Conservation (phyloP, 2,888 invertebrate genomes). For the Lagria hirta region DNA sequence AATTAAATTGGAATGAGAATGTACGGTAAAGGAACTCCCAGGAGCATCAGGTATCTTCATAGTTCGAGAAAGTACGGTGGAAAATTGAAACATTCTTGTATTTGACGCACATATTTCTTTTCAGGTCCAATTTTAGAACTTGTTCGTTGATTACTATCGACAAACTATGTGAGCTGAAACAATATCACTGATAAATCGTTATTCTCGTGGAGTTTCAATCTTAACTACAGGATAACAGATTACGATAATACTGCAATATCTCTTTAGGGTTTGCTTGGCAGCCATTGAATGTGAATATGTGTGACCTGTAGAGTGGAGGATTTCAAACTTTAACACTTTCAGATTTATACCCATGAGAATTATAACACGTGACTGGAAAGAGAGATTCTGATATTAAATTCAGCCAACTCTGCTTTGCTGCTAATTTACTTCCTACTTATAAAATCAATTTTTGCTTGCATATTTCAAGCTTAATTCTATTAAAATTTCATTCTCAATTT, state of each 20-base stretch:
- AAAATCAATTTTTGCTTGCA: conserved; percentile 14
- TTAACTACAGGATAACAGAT: conserved; percentile 23
- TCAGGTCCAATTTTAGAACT: conserved; percentile 5
- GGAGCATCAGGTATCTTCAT: not conserved
- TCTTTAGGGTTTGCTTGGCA: conserved; percentile 18
- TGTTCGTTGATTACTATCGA: conserved; percentile 27
- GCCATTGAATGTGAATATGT: conserved; percentile 28
- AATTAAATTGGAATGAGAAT: conserved; percentile 13
- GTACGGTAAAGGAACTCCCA: conserved; percentile 1
- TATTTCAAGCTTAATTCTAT: conserved; percentile 17
- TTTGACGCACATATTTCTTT: conserved; percentile 24
- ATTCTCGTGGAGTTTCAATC: conserved; percentile 25
- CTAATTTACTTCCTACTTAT: conserved; percentile 20
- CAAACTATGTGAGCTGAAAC: conserved; percentile 31
- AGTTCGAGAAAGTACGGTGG: conserved; percentile 2
- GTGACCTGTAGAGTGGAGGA: conserved; percentile 37
- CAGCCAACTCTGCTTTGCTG: conserved; percentile 21
- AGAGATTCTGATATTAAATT: conserved; percentile 36
- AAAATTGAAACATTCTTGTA: conserved; percentile 23
- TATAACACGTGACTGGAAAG: conserved; percentile 37
- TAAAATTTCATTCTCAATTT: conserved; percentile 20
- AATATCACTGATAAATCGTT: conserved; percentile 33
- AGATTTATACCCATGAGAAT: conserved; percentile 39
- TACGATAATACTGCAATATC: conserved; percentile 22
- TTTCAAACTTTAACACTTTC: conserved; percentile 38